Conservation (phyloP, 2,888 invertebrate species). For the Taphrorychus bicolor region DNA sequence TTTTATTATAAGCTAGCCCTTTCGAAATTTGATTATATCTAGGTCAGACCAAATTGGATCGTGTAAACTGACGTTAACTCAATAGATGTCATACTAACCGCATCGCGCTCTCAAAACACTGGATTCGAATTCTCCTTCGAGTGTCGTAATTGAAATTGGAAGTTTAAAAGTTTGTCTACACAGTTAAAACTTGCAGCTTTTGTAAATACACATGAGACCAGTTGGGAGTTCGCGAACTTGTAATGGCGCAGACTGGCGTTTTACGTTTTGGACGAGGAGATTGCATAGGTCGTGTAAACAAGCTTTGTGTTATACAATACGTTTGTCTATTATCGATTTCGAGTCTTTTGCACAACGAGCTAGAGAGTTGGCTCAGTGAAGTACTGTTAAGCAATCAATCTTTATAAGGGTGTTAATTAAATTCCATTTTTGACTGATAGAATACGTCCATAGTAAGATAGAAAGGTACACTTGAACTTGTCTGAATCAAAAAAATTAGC, state of each 20-base stretch:
- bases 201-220: not conserved
- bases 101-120: not conserved
- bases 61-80: not conserved
- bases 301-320: no score
- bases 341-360: no score
- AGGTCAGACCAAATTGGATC: not conserved
- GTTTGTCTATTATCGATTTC: no score
- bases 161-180: not conserved
- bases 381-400: no score
- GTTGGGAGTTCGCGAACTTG: not conserved
- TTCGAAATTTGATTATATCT: not conserved
- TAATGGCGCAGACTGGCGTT: not conserved
- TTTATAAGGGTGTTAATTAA: no score
- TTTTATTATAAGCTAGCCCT: not conserved
- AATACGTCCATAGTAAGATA: no score
- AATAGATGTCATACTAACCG: not conserved
- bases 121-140: not conserved
- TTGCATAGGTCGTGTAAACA: no score
- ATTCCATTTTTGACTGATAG: no score
- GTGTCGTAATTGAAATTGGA: not conserved
- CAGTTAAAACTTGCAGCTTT: not conserved
- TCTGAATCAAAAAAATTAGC: no score
- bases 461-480: no score
- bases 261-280: no score
- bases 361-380: no score